Conservation (phyloP, 2,113 vertebrate genomes). For the Numida meleagris region DNA sequence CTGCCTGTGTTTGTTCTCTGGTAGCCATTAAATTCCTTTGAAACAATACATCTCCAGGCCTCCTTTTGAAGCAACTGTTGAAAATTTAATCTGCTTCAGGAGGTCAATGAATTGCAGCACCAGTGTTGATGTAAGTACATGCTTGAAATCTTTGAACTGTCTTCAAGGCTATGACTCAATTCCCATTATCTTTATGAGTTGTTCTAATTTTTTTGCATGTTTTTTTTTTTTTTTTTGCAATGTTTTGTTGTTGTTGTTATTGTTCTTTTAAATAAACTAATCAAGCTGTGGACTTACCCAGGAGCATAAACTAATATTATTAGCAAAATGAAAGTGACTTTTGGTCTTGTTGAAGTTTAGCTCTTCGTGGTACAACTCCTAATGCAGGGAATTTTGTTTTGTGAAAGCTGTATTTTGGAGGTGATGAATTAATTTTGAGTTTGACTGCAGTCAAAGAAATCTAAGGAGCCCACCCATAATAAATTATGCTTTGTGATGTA, state of each 20-base stretch:
- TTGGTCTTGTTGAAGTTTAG: not conserved
- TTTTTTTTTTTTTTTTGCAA: not conserved
- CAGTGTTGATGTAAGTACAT: not conserved
- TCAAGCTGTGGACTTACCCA: not conserved
- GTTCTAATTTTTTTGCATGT: not conserved
- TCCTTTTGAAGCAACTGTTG: not conserved
- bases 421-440: not conserved
- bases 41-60: not conserved
- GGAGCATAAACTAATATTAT: not conserved
- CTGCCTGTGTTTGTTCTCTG: not conserved
- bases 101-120: not conserved
- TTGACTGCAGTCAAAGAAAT: not conserved
- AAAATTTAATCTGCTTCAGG: not conserved
- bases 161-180: not conserved
- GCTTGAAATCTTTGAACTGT: not conserved
- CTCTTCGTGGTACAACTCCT: not conserved
- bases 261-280: not conserved
- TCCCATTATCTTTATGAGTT: not conserved
- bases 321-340: not conserved
- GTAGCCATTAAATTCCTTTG: not conserved
- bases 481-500: not conserved
- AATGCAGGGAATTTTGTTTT: not conserved
- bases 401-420: not conserved
- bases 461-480: not conserved
- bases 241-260: too few relatives aligned